Percentiles rank a stretch among this genome's conserved stretches.
phyloP scores from a whole-genome alignment of 2,113 vertebrate genomes.

The Asarcornis scutulata region DNA sequence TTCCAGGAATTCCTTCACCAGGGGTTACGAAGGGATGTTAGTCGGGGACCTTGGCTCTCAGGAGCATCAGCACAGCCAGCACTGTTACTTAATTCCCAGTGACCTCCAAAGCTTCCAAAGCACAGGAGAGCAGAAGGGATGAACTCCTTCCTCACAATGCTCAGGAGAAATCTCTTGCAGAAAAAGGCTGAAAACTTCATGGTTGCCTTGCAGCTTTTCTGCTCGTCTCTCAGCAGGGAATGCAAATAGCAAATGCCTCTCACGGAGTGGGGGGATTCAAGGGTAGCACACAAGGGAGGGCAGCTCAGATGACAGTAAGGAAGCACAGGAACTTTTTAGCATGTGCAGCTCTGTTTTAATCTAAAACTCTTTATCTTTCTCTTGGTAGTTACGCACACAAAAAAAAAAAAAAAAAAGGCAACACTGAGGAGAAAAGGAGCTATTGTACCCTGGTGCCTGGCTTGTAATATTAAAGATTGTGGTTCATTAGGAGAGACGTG shows the following conservation, averaged over 20 bases:
- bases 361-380: background rate
- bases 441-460: background rate
- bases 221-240: background rate
- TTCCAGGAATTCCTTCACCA: background rate
- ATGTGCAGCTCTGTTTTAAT: background rate
- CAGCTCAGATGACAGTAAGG: background rate
- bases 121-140: background rate
- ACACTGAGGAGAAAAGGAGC: background rate
- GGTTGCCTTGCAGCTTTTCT: background rate
- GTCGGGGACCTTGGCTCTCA: background rate
- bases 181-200: background rate
- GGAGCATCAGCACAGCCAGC: background rate
- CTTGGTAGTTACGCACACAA: background rate
- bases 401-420: background rate
- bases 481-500: background rate
- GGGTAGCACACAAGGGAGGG: background rate
- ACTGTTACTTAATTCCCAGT: background rate
- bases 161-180: background rate
- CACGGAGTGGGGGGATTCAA: background rate
- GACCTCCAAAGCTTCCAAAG: background rate
- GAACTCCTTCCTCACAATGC: background rate
- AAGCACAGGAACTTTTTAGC: background rate
- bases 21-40: background rate
- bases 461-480: background rate
- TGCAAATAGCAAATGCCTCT: background rate